Evolutionary conservation across 2,888 invertebrate genomes (phyloP).

Genomic region (Frankliniella intonsa): DNA sequence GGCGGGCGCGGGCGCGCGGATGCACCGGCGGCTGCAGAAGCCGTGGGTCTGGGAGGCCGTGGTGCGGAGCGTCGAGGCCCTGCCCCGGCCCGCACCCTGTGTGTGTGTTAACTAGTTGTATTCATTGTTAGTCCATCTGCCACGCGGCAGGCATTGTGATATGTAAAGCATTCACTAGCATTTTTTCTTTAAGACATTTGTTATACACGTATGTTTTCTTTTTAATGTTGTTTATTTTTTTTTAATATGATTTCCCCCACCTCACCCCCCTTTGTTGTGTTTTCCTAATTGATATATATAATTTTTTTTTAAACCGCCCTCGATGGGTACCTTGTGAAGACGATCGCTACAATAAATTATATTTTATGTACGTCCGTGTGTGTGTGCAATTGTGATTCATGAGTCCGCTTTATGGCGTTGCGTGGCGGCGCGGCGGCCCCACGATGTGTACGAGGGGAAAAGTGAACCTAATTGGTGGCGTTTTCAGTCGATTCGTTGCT

Average conservation of each 20-base stretch:
- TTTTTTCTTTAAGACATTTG: not conserved
- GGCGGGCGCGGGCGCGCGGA: not conserved
- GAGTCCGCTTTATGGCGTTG: too few relatives aligned
- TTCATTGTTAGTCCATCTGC: too few relatives aligned
- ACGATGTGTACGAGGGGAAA: too few relatives aligned
- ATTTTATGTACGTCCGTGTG: not conserved
- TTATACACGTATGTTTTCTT: not conserved
- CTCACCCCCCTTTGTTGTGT: too few relatives aligned
- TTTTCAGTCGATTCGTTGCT: not conserved
- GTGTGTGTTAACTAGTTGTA: not conserved
- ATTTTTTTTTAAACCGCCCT: too few relatives aligned
- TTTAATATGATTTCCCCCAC: not conserved
- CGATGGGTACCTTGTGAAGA: not conserved
- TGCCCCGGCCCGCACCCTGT: not conserved
- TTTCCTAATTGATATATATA: too few relatives aligned
- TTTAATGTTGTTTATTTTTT: not conserved
- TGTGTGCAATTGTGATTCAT: too few relatives aligned
- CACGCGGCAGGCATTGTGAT: too few relatives aligned
- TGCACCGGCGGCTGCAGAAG: conserved; percentile 15
- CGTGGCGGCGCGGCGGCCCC: too few relatives aligned
- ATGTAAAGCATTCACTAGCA: not conserved
- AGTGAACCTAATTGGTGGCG: too few relatives aligned
- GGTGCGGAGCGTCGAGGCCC: not conserved
- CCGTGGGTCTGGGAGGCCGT: conserved; percentile 4
- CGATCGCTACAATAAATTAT: not conserved